Percentiles rank a stretch among this genome's conserved stretches.
phyloP scores from a whole-genome alignment of 1,140 invertebrate species.

The Tenebrio molitor region DNA sequence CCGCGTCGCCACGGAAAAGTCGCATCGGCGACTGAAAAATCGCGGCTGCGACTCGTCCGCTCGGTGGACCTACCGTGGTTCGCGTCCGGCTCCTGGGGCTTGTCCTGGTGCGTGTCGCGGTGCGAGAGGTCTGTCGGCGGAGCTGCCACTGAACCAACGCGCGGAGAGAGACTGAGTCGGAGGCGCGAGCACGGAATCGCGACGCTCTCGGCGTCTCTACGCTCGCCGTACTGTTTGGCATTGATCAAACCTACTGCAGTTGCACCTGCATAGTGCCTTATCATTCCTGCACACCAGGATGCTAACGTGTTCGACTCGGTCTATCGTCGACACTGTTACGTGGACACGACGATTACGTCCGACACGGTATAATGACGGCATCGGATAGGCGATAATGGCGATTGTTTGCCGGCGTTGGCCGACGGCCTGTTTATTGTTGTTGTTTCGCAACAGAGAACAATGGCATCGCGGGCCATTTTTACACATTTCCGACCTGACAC shows the following conservation, averaged over 20 bases:
- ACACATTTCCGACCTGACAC: too few relatives aligned
- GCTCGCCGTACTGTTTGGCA: conserved; percentile 26
- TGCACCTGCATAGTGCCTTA: conserved; percentile 45
- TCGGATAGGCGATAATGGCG: conserved; percentile 20
- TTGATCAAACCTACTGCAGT: conserved; percentile 43
- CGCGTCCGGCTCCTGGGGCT: not conserved
- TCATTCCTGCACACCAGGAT: conserved; percentile 37
- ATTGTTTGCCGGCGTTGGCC: not conserved
- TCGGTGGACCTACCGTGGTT: conserved; percentile 5
- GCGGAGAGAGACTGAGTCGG: conserved; percentile 24
- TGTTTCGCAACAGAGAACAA: not conserved
- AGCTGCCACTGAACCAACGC: conserved; percentile 25
- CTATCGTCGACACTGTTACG: conserved; percentile 4
- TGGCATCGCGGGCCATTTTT: too few relatives aligned
- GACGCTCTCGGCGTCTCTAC: conserved; percentile 32
- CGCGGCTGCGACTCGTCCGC: too few relatives aligned
- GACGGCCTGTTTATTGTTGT: not conserved
- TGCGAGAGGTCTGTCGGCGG: conserved; percentile 16
- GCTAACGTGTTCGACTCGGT: conserved; percentile 9
- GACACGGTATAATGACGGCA: conserved; percentile 17
- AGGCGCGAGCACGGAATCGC: conserved; percentile 19
- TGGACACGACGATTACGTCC: not conserved
- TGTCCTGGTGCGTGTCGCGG: conserved; percentile 2
- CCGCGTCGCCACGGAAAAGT: too few relatives aligned
- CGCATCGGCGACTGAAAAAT: too few relatives aligned